phyloP scores from a whole-genome alignment of 2,113 vertebrate genomes.

The Machaerirhynchus nigripectus region DNA sequence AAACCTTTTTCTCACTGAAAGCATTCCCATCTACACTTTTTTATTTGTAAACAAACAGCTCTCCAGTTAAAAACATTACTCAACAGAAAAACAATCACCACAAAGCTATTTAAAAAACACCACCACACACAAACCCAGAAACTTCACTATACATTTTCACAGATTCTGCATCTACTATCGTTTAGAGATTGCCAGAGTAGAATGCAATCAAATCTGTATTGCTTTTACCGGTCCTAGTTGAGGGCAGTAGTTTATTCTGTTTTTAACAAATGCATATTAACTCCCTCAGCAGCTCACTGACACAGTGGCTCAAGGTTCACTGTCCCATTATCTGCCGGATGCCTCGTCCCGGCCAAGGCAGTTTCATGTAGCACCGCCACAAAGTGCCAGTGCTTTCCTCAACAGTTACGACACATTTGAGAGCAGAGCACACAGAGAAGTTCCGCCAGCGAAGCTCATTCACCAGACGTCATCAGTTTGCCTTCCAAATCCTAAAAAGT shows the following conservation, averaged over 20 bases:
- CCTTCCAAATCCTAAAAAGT: neutral
- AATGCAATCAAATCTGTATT: neutral
- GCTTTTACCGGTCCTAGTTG: neutral
- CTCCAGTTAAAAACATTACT: neutral
- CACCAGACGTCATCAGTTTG: neutral
- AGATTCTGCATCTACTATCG: neutral
- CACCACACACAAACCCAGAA: neutral
- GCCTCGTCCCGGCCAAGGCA: neutral
- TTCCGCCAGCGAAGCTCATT: neutral
- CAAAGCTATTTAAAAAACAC: neutral
- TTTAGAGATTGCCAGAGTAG: neutral
- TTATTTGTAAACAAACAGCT: neutral
- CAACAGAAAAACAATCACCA: neutral
- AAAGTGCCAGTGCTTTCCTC: neutral
- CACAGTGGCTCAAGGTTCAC: neutral
- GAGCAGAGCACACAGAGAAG: neutral
- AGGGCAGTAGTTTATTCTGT: neutral
- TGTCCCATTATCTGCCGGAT: neutral
- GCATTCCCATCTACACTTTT: neutral
- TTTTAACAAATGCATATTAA: conserved; percentile 28
- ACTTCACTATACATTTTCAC: neutral
- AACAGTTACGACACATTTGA: neutral
- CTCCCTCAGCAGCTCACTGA: neutral
- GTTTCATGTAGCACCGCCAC: neutral
- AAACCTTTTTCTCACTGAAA: neutral